Percentiles rank a stretch among this genome's conserved stretches.
phyloP scores from a whole-genome alignment of 2,797 vertebrate genomes.

The Centroberyx gerrardi region DNA sequence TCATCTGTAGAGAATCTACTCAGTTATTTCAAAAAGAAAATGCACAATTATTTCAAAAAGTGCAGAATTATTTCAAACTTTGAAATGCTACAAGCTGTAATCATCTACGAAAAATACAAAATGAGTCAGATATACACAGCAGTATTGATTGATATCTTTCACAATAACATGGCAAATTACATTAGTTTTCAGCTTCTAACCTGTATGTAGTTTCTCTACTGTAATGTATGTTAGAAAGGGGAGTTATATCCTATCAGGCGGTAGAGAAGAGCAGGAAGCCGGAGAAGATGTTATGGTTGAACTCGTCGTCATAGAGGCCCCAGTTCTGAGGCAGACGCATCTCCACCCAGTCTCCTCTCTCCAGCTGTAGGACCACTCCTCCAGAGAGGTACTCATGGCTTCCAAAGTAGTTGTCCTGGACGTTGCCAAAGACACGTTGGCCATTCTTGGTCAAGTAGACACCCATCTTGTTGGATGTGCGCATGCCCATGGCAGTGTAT shows the following conservation, averaged over 20 bases:
- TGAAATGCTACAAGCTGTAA: slow-evolving; percentile 19
- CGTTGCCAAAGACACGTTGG: background rate
- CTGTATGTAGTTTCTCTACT: background rate
- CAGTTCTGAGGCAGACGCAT: background rate
- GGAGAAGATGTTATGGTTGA: slow-evolving; percentile 11
- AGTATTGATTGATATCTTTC: too few relatives aligned
- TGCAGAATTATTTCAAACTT: slow-evolving; percentile 2
- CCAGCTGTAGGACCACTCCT: background rate
- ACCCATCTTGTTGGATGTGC: background rate
- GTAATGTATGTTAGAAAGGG: background rate
- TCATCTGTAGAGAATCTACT: slow-evolving; percentile 24
- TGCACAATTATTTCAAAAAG: slow-evolving; percentile 35
- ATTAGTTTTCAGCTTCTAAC: too few relatives aligned
- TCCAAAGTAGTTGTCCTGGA: background rate
- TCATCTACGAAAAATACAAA: slow-evolving; percentile 42
- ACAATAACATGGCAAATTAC: too few relatives aligned
- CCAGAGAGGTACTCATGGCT: background rate
- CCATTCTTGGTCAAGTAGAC: background rate
- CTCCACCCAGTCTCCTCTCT: background rate
- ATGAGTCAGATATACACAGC: slow-evolving; percentile 8
- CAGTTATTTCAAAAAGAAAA: slow-evolving; percentile 52
- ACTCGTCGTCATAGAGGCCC: background rate
- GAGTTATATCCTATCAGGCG: background rate
- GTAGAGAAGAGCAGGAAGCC: slow-evolving; percentile 1
- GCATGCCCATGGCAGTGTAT: background rate